Base-by-base conservation (phyloP, 2,113 vertebrate species). In the Arothron firmamentum region DNA sequence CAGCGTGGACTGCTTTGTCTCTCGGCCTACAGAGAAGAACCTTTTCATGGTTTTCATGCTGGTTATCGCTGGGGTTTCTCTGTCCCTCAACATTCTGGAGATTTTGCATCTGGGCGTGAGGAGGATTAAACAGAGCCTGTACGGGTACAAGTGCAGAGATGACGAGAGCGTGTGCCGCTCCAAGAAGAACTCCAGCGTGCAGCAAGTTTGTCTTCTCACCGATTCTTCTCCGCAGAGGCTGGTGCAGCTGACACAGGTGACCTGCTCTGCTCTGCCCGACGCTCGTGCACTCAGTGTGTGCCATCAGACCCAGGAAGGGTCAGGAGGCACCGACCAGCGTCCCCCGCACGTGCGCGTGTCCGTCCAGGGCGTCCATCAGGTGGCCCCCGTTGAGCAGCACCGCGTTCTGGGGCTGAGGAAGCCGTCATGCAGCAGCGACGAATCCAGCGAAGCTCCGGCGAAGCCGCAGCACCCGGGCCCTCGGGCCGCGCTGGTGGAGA, bases 21-120 rank as follows among this genome's bases (percentile, higher is more conserved):
- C 95, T 12, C 89, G 96, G 62, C 94, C 95, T 25, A 97, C 97
- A 41, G 96, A 97, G 83, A 98, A 98, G 85, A 97, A 93, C 52
- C 90, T 99, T 72, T 99, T 99, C 70, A 95, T 98, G 93, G 88
- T 95, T 28, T 98, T 98, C 75, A 97, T 99, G 96, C 84, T 95
- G 48, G 93, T 93, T 45, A 96, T 98, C 12, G 92, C 94, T 0
- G 93, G 94, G 0, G 90, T 96, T 62, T 98, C 95, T 58, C 86
- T 98, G 9, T 90, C 94, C 77, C 88, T 98, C 50, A 99, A 93
- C 78, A 79, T 96, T 53, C 84, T 98, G 16, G 95, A 98, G 86
- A 96, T 97, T 54, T 92, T 92, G 75, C 94, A 96, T 70, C 80
- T 97, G 56, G 96, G 94, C 6, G 61, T 96, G 57, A 95, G 87